A percentile compares a stretch with the other conserved stretches of the same genome.
Conservation (phyloP, 2,888 invertebrate species). For the Melieria omissa region DNA sequence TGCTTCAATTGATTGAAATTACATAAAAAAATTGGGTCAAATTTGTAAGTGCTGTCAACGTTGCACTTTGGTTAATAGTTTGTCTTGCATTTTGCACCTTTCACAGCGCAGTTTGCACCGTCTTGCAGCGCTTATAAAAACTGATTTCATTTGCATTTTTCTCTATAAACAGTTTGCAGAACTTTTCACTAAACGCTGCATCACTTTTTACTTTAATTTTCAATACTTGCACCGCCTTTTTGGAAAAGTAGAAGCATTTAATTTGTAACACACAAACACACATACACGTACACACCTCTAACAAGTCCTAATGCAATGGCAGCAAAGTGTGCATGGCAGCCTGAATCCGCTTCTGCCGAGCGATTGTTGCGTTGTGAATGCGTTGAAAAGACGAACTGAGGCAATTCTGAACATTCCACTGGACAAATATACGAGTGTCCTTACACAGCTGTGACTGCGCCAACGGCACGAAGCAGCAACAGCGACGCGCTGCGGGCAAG, state of each 20-base stretch:
- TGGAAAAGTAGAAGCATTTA: not conserved
- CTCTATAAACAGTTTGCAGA: no score
- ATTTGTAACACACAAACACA: not conserved
- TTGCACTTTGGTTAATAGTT: no score
- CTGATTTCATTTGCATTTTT: no score
- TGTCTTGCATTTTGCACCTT: no score
- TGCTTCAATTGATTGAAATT: no score
- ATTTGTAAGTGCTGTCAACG: no score
- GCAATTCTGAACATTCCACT: not conserved
- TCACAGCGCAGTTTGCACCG: no score
- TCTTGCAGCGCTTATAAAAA: no score
- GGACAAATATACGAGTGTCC: slow-evolving; percentile 1
- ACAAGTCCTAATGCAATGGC: not conserved
- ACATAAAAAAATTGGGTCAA: no score
- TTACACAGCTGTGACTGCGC: not conserved
- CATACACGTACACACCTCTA: slow-evolving; percentile 8
- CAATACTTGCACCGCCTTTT: not conserved
- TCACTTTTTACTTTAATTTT: not conserved
- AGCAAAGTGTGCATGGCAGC: not conserved
- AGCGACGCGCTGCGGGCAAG: no score
- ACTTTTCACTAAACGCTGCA: no score
- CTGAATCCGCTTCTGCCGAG: not conserved
- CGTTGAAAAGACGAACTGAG: slow-evolving; percentile 25
- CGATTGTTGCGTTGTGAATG: not conserved
- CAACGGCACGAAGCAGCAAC: no score